Evolutionary conservation across 2,797 vertebrate species (phyloP).

Genomic region (Chelidonichthys spinosus): DNA sequence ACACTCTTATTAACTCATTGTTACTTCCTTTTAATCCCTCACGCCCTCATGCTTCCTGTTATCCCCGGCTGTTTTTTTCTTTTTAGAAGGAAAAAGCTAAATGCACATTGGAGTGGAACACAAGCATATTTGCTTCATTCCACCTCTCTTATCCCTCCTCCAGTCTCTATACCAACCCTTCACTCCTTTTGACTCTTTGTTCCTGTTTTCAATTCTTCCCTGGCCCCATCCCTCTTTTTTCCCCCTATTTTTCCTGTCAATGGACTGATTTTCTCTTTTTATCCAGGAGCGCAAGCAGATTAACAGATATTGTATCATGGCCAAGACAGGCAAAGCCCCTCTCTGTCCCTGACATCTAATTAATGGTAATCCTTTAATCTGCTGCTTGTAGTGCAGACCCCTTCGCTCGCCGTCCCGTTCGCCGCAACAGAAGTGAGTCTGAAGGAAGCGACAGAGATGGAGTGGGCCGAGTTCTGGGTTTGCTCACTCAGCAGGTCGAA

Average conservation of each 20-base stretch:
- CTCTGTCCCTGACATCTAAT: constrained; percentile 87
- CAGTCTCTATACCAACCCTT: constrained; percentile 62
- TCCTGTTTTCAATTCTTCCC: constrained; percentile 73
- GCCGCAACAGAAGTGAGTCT: constrained; percentile 75
- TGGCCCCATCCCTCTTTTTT: constrained; percentile 75
- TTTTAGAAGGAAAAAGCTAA: constrained; percentile 71
- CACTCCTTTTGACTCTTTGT: constrained; percentile 70
- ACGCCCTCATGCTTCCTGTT: constrained; percentile 72
- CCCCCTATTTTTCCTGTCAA: constrained; percentile 82
- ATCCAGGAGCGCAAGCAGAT: constrained; percentile 86
- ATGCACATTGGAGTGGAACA: constrained; percentile 79
- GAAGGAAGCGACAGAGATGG: constrained; percentile 68
- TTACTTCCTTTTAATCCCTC: constrained; percentile 60
- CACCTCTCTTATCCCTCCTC: constrained; percentile 67
- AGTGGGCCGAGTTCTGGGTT: constrained; percentile 59
- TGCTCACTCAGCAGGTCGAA: constrained; percentile 79
- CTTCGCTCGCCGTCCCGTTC: constrained; percentile 84
- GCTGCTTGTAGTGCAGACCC: constrained; percentile 81
- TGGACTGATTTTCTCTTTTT: constrained; percentile 86
- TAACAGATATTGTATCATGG: constrained; percentile 91
- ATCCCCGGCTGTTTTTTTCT: constrained; percentile 72
- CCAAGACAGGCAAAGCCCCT: constrained; percentile 87
- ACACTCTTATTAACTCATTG: constrained; percentile 72
- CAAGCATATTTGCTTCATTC: constrained; percentile 70
- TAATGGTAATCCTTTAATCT: constrained; percentile 96